A percentile compares a stretch with the other conserved stretches of the same genome.
These are phyloP conservation scores for Onthophagus sagittarius DNA, from an alignment of 2,888 invertebrate genomes.

Conservation along the genomic window DNA sequence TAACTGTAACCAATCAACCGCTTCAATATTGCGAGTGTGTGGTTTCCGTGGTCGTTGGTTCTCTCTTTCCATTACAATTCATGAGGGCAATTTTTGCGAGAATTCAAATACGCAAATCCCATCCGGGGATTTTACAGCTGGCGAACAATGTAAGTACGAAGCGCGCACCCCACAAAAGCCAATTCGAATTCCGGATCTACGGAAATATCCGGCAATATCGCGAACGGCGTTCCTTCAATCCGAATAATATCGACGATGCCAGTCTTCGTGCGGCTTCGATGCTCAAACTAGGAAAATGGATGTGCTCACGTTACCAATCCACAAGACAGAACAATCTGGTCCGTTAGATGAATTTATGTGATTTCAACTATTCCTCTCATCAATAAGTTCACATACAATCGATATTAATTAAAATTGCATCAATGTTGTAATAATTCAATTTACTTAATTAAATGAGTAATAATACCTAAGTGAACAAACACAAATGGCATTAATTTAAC, in stretches of 20 bases:
- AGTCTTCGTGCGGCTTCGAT: neutral
- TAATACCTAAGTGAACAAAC: too few relatives aligned
- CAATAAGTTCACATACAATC: neutral
- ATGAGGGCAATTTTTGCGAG: neutral
- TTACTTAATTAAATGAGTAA: too few relatives aligned
- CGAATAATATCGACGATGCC: neutral
- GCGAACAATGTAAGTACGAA: neutral
- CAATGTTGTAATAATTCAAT: neutral
- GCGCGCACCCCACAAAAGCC: neutral
- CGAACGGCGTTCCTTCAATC: neutral
- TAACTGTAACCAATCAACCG: neutral
- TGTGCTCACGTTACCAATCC: neutral
- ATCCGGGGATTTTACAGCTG: neutral
- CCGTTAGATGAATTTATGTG: neutral
- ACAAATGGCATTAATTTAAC: neutral
- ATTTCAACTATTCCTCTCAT: neutral
- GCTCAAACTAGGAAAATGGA: neutral
- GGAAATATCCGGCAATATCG: neutral
- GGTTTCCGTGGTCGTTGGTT: neutral
- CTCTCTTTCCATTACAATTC: neutral
- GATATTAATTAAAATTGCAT: neutral
- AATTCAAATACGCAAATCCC: neutral
- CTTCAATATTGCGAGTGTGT: neutral
- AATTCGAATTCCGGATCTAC: neutral
- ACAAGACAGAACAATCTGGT: neutral